Base-by-base conservation (phyloP, 2,797 vertebrate genomes). In the Chelmon rostratus region DNA sequence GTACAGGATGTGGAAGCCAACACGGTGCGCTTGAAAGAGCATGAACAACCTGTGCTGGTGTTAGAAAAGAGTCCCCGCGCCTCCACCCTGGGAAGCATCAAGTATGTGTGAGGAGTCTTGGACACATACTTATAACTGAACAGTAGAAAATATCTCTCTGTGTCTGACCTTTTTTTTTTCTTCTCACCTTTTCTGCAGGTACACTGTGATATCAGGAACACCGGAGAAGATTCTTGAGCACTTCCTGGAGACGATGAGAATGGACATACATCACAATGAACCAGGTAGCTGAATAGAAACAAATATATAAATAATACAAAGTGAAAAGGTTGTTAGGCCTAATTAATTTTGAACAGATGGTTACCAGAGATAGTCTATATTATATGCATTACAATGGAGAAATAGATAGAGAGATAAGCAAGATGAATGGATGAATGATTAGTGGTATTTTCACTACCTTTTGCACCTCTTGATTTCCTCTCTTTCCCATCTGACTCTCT, bases 211-310 rank as follows among this genome's bases (percentile, higher is more conserved):
- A 96, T 98, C 97, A 90, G 98, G 98, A 93, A 97, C 96, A 6
- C 97, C 98, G 80, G 98, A 99, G 95, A 99, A 99, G 95, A 98
- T 99, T 94, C 96, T 99, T 84, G 97, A 99, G 86, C 98, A 99
- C 92, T 98, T 99, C 91, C 94, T 99, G 90, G 98, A 99, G 95
- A 97, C 97, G 0, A 97, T 99, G 96, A 96, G 98, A 78, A 96
- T 97, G 90, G 98, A 99, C 90, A 94, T 96, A 88, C 94, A 96
- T 89, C 96, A 97, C 93, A 97, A 94, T 87, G 98, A 99, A 92
- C 95, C 96, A 90, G 95, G 95, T 96, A 89, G 40, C n/a, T 8
- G 16, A 12, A 63, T 4, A 58, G 25, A 52, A 50, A 25, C 31
- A 6, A 13, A n/a, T 10, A 5, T 19, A 1, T 25, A n/a, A n/a